Evolutionary conservation across 2,113 vertebrate genomes (phyloP).

Genomic region (Perca fluviatilis): DNA sequence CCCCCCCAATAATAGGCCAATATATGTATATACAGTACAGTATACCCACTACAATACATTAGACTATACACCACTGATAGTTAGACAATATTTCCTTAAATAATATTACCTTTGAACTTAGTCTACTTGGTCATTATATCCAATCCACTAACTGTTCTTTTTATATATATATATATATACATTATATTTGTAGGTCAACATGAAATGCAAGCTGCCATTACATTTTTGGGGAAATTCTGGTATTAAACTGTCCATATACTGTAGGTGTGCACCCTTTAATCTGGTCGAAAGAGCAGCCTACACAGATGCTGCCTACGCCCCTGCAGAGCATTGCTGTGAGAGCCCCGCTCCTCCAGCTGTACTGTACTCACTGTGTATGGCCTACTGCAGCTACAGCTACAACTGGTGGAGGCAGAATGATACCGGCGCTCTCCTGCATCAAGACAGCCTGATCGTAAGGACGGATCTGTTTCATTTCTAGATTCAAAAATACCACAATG

Average conservation of each 20-base stretch:
- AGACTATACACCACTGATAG: not conserved
- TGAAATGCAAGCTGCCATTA: not conserved
- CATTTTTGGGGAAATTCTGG: not conserved
- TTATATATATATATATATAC: not conserved
- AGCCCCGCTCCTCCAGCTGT: slow-evolving; percentile 56
- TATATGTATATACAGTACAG: no score
- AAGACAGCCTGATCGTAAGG: slow-evolving; percentile 56
- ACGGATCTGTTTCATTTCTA: slow-evolving; percentile 29
- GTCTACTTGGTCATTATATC: not conserved
- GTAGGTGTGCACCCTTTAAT: not conserved
- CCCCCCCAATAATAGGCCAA: no score
- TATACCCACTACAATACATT: no score
- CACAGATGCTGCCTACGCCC: slow-evolving; percentile 61
- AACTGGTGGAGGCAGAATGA: slow-evolving; percentile 70
- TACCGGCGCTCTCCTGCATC: slow-evolving; percentile 50
- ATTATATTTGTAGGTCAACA: not conserved
- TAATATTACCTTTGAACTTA: not conserved
- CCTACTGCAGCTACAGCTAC: slow-evolving; percentile 65
- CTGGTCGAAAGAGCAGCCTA: slow-evolving; percentile 1
- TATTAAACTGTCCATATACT: not conserved
- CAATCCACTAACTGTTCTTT: not conserved
- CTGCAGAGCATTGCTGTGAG: slow-evolving; percentile 52
- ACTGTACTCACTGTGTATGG: slow-evolving; percentile 52
- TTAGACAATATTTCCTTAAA: not conserved
- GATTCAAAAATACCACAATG: not conserved